Evolutionary conservation across 2,888 invertebrate genomes (phyloP), one percentile per base, ranked within the genome.

Genomic region (Drosophila silvestris): DNA sequence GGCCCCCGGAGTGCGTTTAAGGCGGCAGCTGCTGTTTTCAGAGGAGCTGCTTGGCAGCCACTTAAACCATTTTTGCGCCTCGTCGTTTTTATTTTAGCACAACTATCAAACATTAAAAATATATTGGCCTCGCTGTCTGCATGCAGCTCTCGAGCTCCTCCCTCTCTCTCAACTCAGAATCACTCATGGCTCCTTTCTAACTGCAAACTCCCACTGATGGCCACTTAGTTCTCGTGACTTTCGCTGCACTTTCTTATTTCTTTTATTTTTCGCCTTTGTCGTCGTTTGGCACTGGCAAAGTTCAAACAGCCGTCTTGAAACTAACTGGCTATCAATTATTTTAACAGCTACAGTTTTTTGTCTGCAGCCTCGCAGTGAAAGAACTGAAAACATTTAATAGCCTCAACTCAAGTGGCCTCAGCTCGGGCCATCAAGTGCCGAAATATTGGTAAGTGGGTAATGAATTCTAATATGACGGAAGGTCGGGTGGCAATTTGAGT

Each of bases 101-200:
- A 86, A 90, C 90, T 88, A 90, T 90, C 86, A 86, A 86, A 79
- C 90, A 89, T 90, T 86, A 89, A 90, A 89, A 85, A 86, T 90
- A 90, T 90, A 86, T 90, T 90, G 79, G 83, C 77, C 70, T 69
- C 69, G 56, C 70, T 72, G 80, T 70, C 69, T 53, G 73, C 50
- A 41, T 58, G 58, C 58, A 12, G 32, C 44, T 32, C 39, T 9
- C 26, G 14, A 28, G 37, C 37, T 16, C 2, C 37, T 39, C 41
- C 22, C 39, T 7, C 22, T 47, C 22, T 22, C 44, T 22, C 4
- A 9, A 39, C 19, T 28, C n/a, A 37, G 56, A 26, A 35, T 16
- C 54, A 54, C 33, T 58, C 16, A 19, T n/a, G 30, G 44, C 66
- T 58, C 33, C 52, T 30, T 44, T 39, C 54, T 50, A 58, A 41